These are phyloP conservation scores for Oncorhynchus gorbuscha DNA, from an alignment of 2,113 vertebrate genomes.

Conservation along the genomic window DNA sequence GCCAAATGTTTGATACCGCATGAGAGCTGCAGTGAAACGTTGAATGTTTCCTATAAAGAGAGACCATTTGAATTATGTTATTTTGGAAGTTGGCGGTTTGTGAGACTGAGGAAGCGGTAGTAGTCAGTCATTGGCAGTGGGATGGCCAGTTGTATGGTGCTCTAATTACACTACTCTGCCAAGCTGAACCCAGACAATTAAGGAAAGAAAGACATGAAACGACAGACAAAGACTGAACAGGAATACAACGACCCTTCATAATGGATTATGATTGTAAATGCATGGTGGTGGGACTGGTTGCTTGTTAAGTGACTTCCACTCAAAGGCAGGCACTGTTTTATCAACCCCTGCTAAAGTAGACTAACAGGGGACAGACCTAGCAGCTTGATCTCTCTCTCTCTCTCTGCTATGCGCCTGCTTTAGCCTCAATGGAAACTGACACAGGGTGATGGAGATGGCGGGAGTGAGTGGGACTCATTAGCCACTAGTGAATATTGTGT, in stretches of 20 bases:
- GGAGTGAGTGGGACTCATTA: neutral
- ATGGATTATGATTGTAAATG: neutral
- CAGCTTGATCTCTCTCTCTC: neutral
- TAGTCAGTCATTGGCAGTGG: neutral
- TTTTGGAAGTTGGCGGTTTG: neutral
- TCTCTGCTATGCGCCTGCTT: too few relatives aligned
- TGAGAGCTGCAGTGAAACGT: neutral
- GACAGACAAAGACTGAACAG: neutral
- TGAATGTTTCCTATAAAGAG: neutral
- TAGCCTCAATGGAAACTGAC: too few relatives aligned
- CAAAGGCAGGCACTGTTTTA: neutral
- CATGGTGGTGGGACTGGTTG: neutral
- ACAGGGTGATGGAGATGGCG: neutral
- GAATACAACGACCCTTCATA: neutral
- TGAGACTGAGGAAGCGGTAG: neutral
- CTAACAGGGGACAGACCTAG: neutral
- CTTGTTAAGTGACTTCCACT: neutral
- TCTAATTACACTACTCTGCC: neutral
- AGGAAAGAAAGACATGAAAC: neutral
- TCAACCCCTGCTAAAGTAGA: neutral
- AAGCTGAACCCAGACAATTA: slow-evolving; percentile 3
- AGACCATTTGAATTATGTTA: neutral
- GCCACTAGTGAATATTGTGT: neutral
- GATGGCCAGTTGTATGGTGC: neutral
- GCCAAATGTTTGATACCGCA: too few relatives aligned